A percentile compares a stretch with the other conserved stretches of the same genome.
These are phyloP conservation scores for Microctonus aethiopoides DNA, from an alignment of 2,888 invertebrate genomes.

Conservation along the genomic window DNA sequence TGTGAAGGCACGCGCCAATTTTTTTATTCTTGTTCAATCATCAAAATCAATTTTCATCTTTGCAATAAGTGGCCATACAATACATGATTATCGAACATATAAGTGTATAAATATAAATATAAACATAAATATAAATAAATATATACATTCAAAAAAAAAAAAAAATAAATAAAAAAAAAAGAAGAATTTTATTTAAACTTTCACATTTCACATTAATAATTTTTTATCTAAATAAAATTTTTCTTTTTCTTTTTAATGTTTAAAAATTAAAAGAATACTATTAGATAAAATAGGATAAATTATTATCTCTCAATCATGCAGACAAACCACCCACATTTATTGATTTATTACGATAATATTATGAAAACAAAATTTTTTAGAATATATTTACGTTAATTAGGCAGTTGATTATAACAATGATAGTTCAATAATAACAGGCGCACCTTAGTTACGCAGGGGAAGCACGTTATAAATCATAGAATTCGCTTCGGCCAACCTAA, in stretches of 20 bases:
- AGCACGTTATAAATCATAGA: slow-evolving; percentile 55
- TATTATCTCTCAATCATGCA: not conserved
- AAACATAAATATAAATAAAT: not conserved
- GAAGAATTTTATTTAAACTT: not conserved
- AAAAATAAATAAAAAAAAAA: not conserved
- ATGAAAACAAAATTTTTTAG: not conserved
- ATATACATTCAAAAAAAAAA: not conserved
- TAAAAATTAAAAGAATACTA: too few relatives aligned
- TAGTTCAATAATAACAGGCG: slow-evolving; percentile 55
- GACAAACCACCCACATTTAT: not conserved
- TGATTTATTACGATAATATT: not conserved
- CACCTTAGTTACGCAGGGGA: slow-evolving; percentile 49
- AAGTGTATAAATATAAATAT: not conserved
- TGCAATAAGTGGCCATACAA: not conserved
- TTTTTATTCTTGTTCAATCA: not conserved
- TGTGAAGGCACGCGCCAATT: slow-evolving; percentile 34
- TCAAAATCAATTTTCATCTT: slow-evolving; percentile 6
- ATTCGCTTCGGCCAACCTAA: slow-evolving; percentile 41
- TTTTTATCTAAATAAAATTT: too few relatives aligned
- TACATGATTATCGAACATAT: not conserved
- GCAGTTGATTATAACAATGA: slow-evolving; percentile 55
- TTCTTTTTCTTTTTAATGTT: too few relatives aligned
- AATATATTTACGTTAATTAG: slow-evolving; percentile 44
- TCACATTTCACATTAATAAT: not conserved
- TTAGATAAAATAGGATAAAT: not conserved